phyloP scores from a whole-genome alignment of 2,113 vertebrate species.

The Gobiocypris rarus region DNA sequence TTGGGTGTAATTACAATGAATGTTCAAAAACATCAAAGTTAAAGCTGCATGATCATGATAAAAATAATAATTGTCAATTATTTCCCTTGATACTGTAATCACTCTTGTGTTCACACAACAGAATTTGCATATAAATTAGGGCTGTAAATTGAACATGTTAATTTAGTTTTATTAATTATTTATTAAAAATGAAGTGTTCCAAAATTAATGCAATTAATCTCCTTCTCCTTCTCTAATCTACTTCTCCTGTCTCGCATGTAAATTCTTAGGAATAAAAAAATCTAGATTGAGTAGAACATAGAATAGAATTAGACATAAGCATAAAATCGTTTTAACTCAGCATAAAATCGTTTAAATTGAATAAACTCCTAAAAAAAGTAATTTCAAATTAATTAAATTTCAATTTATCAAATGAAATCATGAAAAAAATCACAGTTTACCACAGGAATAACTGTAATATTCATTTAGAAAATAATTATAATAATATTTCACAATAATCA shows the following conservation, averaged over 20 bases:
- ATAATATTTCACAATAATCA: no score
- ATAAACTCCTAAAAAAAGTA: no score
- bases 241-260: not conserved
- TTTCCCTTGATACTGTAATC: constrained; percentile 17
- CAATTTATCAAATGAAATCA: no score
- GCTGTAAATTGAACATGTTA: not conserved
- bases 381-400: no score
- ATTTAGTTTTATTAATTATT: constrained; percentile 7
- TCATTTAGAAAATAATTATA: no score
- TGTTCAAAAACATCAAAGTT: not conserved
- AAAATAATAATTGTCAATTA: not conserved
- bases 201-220: not conserved
- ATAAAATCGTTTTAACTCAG: no score
- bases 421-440: no score
- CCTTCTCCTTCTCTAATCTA: no score
- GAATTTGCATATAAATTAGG: not conserved
- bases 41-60: not conserved
- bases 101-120: not conserved
- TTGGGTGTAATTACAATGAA: not conserved
- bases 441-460: no score
- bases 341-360: no score
- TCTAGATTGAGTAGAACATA: not conserved
- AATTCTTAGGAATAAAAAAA: not conserved
- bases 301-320: not conserved
- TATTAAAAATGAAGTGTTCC: not conserved